These are phyloP conservation scores for Anableps anableps DNA, from an alignment of 2,797 vertebrate species.

Conservation along the genomic window DNA sequence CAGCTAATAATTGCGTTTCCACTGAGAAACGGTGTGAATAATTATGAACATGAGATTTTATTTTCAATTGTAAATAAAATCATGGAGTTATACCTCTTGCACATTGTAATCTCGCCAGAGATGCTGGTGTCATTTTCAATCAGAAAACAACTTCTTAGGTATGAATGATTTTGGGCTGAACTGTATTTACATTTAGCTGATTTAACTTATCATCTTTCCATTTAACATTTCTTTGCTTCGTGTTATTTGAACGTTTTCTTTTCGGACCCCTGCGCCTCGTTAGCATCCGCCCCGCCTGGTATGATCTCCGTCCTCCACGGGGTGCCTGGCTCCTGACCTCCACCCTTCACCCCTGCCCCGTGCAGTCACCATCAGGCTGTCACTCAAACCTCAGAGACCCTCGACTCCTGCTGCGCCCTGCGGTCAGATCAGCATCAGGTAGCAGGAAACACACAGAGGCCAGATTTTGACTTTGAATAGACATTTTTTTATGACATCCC, in stretches of 20 bases:
- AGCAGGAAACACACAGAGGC: slow-evolving; percentile 34
- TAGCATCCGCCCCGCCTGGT: slow-evolving; percentile 45
- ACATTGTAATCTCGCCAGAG: not conserved
- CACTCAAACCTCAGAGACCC: slow-evolving; percentile 75
- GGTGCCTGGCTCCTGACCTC: slow-evolving; percentile 71
- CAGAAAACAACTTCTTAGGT: not conserved
- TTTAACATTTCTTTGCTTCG: not conserved
- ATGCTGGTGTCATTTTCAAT: not conserved
- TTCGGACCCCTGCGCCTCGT: slow-evolving; percentile 37
- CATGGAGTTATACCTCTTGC: not conserved
- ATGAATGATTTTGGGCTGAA: not conserved
- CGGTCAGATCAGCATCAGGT: slow-evolving; percentile 54
- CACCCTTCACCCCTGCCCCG: slow-evolving; percentile 68
- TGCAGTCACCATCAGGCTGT: slow-evolving; percentile 64
- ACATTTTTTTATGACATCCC: not conserved
- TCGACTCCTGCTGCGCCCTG: slow-evolving; percentile 59
- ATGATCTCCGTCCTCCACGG: slow-evolving; percentile 48
- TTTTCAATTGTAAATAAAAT: not conserved
- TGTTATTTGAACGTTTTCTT: slow-evolving; percentile 3
- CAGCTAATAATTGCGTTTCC: not conserved
- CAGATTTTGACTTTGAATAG: slow-evolving; percentile 3
- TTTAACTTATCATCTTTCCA: not conserved
- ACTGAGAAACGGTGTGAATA: not conserved
- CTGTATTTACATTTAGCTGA: not conserved
- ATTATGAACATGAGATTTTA: not conserved